These are phyloP conservation scores for Diarsia brunnea DNA, from an alignment of 2,888 invertebrate genomes.

Conservation along the genomic window DNA sequence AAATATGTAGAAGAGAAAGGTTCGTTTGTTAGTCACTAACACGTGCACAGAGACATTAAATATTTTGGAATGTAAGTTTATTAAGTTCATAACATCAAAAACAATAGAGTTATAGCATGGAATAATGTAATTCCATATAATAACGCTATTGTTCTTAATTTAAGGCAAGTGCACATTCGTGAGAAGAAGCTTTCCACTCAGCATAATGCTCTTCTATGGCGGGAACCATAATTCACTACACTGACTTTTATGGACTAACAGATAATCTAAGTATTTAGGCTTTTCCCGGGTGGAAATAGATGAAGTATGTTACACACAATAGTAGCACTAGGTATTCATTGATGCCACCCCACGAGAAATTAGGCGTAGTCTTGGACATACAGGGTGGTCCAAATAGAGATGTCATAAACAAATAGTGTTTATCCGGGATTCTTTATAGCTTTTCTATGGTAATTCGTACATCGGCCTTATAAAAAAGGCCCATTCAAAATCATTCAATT, in stretches of 20 bases:
- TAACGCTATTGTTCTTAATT: too few relatives aligned
- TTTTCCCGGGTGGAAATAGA: neutral
- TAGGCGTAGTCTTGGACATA: too few relatives aligned
- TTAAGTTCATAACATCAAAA: neutral
- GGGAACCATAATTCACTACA: neutral
- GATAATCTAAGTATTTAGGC: neutral
- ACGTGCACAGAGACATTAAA: neutral
- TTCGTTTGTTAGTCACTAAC: neutral
- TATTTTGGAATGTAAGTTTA: conserved; percentile 5
- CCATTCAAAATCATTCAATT: too few relatives aligned
- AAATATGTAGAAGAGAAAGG: neutral
- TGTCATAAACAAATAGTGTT: too few relatives aligned
- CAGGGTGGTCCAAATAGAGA: too few relatives aligned
- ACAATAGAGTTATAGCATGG: neutral
- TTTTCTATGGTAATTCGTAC: too few relatives aligned
- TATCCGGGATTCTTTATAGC: too few relatives aligned
- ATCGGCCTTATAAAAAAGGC: too few relatives aligned
- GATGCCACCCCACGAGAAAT: neutral
- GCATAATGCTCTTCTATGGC: neutral
- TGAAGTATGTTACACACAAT: neutral
- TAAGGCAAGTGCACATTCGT: neutral
- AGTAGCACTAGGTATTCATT: neutral
- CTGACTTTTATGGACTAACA: neutral
- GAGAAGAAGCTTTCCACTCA: neutral
- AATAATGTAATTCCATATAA: neutral